Evolutionary conservation across 1,140 invertebrate genomes (phyloP).

Genomic region (Cydia fagiglandana): DNA sequence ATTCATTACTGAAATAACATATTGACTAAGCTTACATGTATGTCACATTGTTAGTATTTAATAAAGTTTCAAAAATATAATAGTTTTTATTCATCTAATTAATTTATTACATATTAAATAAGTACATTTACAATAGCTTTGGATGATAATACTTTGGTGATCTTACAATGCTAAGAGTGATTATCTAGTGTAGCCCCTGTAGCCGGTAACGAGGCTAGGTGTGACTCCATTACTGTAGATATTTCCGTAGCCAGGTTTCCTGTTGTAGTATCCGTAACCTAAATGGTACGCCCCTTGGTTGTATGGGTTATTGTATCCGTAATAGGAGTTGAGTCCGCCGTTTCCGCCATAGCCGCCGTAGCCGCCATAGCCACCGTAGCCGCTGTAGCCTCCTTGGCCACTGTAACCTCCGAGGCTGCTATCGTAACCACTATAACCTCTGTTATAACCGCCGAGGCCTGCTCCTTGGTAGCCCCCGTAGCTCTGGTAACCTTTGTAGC

Average conservation of each 20-base stretch:
- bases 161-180: slow-evolving; percentile 39
- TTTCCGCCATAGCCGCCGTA: slow-evolving; percentile 69
- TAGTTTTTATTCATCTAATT: slow-evolving; percentile 38
- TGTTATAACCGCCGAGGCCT: slow-evolving; percentile 37
- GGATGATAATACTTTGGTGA: slow-evolving; percentile 52
- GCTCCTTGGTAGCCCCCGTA: slow-evolving; percentile 36
- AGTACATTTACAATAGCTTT: slow-evolving; percentile 44
- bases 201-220: slow-evolving; percentile 68
- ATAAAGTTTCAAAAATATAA: slow-evolving; percentile 45
- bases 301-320: slow-evolving; percentile 65
- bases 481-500: slow-evolving; percentile 37
- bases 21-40: slow-evolving; percentile 60
- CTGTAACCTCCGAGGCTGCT: slow-evolving; percentile 39
- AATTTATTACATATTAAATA: slow-evolving; percentile 22
- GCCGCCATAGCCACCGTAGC: slow-evolving; percentile 51
- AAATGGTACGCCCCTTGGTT: slow-evolving; percentile 64
- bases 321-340: slow-evolving; percentile 65
- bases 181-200: slow-evolving; percentile 67
- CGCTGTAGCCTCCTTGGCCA: slow-evolving; percentile 34
- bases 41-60: slow-evolving; percentile 69
- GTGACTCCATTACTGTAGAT: slow-evolving; percentile 66
- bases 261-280: slow-evolving; percentile 68
- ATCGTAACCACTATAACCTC: slow-evolving; percentile 37
- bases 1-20: slow-evolving; percentile 56
- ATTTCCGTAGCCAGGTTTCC: slow-evolving; percentile 57